Base-by-base conservation (phyloP, 2,797 vertebrate species). In the Macropus fuliginosus region DNA sequence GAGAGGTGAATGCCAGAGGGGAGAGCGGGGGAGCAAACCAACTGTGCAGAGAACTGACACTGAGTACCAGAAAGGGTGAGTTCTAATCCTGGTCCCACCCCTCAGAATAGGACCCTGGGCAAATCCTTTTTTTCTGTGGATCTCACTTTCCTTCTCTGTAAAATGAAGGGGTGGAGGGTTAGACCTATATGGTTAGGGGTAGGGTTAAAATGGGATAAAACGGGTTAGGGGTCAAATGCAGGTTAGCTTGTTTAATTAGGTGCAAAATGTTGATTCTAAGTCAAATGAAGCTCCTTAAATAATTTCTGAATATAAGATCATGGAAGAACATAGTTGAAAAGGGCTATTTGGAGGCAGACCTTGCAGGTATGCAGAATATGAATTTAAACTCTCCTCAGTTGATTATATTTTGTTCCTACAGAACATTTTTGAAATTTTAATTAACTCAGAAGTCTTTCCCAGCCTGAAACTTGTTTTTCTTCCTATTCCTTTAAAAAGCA, bases 361-460 rank as follows among this genome's bases (percentile, higher is more conserved):
- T 93, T 93, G 52, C 50, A 29, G 59, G 56, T 57, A 40, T 9
- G 11, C 52, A 52, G 5, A 54, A 21, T 74, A 29, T 57, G 27
- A 6, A 14, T 55, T 62, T 87, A 90, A 50, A 81, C 40, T 74
- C 92, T 14, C 54, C 56, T 95, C 91, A 34, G 8, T 50, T 56
- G 92, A 92, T 94, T 74, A 92, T 92, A 74, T 91, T 94, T 96
- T 87, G 94, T 54, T 46, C 56, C 16, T 11, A 3, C 93, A 91
- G 66, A 62, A 16, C 3, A 5, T 92, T 91, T 95, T 94, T 24
- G 11, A 90, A 4, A 8, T 96, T 94, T 94, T 92, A 93, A 93
- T 91, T 56, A 92, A 13, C 81, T 74, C 14, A 28, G 91, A 95
- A 91, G 50, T 94, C 31, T 94, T 92, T 93, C 81, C 29, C 12